Conservation (phyloP, 2,888 invertebrate species). For the Oxytorus armatus region DNA sequence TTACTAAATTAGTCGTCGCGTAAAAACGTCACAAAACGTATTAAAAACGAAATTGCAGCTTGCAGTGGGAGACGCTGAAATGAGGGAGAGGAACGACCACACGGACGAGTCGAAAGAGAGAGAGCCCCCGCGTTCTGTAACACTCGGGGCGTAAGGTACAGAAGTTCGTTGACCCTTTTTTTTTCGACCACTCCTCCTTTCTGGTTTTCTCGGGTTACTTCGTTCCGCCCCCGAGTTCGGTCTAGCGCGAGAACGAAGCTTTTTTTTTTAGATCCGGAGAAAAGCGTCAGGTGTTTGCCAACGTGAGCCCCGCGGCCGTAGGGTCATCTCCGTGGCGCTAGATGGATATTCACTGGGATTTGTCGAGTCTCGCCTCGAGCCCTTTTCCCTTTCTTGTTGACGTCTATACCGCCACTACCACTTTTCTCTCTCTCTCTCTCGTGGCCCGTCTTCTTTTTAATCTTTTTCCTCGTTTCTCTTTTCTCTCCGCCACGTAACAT, state of each 20-base stretch:
- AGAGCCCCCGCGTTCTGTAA: conserved; percentile 33
- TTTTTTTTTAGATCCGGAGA: conserved; percentile 47
- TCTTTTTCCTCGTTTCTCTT: conserved; percentile 16
- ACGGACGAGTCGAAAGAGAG: conserved; percentile 46
- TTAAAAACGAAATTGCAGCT: conserved; percentile 37
- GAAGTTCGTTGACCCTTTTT: conserved; percentile 71
- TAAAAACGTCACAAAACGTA: conserved; percentile 38
- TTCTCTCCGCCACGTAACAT: conserved; percentile 10
- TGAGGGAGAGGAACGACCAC: conserved; percentile 11
- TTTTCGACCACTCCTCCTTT: conserved; percentile 22
- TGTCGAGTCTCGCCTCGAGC: conserved; percentile 57
- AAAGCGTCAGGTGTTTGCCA: conserved; percentile 72
- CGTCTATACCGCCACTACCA: conserved; percentile 31
- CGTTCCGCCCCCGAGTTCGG: conserved; percentile 12
- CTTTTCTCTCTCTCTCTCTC: conserved; percentile 9
- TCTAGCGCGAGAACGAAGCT: conserved; percentile 51
- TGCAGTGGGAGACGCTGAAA: too few species aligned
- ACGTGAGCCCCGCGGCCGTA: conserved; percentile 60
- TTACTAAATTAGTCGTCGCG: conserved; percentile 15
- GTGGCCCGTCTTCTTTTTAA: not conserved
- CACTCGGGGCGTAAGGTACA: conserved; percentile 37
- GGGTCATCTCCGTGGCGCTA: conserved; percentile 55
- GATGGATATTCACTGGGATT: conserved; percentile 63
- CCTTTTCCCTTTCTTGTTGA: conserved; percentile 57
- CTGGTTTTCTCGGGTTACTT: conserved; percentile 48